Conservation (phyloP, 2,888 invertebrate genomes). For the Leptothorax acervorum region DNA sequence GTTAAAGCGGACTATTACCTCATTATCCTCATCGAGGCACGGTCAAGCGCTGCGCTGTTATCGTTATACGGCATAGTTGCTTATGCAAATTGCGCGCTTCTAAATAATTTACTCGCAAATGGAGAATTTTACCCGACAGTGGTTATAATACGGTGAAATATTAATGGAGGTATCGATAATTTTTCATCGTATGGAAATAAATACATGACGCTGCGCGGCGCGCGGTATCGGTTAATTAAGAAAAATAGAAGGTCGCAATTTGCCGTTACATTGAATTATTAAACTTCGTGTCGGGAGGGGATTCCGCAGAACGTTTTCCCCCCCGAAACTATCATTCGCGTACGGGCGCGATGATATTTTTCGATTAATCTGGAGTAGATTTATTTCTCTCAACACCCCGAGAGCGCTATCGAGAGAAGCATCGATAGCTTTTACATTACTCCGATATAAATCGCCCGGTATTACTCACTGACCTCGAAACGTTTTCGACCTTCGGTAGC, state of each 20-base stretch:
- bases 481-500: constrained; percentile 44
- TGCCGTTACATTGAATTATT: constrained; percentile 38
- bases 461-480: constrained; percentile 45
- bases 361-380: constrained; percentile 25
- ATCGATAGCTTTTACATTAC: constrained; percentile 38
- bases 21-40: constrained; percentile 1
- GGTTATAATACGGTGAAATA: constrained; percentile 6
- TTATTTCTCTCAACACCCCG: constrained; percentile 10
- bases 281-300: not conserved
- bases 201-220: not conserved
- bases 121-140: constrained; percentile 35
- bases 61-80: not conserved
- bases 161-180: constrained; percentile 34
- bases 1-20: constrained; percentile 1
- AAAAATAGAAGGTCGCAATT: constrained; percentile 9
- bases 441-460: constrained; percentile 41
- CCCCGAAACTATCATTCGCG: not conserved
- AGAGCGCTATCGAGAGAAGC: not conserved
- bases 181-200: constrained; percentile 16
- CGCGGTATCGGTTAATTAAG: constrained; percentile 36
- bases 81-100: constrained; percentile 31
- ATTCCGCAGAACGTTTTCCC: not conserved
- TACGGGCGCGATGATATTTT: not conserved
- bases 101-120: constrained; percentile 45
- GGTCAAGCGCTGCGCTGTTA: constrained; percentile 14